Evolutionary conservation across 2,113 vertebrate species (phyloP), one percentile per base, ranked within the genome.

Genomic region (Fregetta grallaria): DNA sequence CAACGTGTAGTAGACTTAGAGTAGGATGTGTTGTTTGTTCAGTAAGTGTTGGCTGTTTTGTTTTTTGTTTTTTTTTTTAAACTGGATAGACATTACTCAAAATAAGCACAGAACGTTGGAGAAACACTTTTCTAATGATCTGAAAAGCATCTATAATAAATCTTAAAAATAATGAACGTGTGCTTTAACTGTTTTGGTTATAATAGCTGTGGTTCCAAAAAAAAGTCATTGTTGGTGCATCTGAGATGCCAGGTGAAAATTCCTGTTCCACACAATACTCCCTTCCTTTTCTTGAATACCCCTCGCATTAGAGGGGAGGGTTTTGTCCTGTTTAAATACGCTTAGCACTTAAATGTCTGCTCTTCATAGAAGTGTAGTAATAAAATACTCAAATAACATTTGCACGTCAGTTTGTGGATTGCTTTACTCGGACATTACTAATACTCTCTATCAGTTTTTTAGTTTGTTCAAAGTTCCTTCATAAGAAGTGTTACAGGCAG

Each of bases 1-100:
- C 18, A 17, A 0, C 2, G 0, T 5, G 8, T n/a, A 30, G 9
- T 58, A n/a, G 45, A 18, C 13, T 47, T 42, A 11, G 15, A 53
- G 78, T 72, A 58, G 56, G 42, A 32, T 3, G 0, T 67, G 23
- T 21, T 82, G 36, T 26, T 94, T 71, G 42, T 80, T 73, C 10
- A 17, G 52, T 71, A 67, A 30, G 26, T 27, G 36, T 45, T 92
- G 5, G 1, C 9, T 77, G 40, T 50, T 42, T 53, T 18, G n/a
- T n/a, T n/a, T n/a, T n/a, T 19, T 36, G 12, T 3, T 66, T 67
- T n/a, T 21, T 85, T 66, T 36, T 30, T 40, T 4, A 10, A 34
- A 76, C 36, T n/a, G 50, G 27, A 16, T 49, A 52, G 26, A 8
- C 25, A 40, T 66, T 34, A n/a, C 22, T 74, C 59, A 76, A 52